Evolutionary conservation across 2,797 vertebrate species (phyloP).

Genomic region (Meriones psammophilus): DNA sequence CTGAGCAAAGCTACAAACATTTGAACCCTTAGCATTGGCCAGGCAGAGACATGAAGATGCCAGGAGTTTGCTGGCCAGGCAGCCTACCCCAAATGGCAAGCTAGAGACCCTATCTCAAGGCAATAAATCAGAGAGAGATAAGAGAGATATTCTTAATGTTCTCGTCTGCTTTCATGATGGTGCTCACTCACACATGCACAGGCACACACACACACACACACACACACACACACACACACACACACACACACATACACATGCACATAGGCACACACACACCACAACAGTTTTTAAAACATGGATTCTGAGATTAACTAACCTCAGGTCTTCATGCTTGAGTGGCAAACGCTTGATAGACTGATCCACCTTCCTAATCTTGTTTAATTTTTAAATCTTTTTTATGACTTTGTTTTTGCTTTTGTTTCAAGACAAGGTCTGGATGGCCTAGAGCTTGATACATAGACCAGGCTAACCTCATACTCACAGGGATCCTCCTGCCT

Average conservation of each 20-base stretch:
- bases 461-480: neutral
- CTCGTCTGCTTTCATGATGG: neutral
- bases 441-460: neutral
- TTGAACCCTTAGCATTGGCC: neutral
- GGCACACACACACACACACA: neutral
- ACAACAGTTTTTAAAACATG: neutral
- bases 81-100: neutral
- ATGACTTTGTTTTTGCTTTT: neutral
- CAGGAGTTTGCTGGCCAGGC: neutral
- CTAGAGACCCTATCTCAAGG: neutral
- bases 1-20: neutral
- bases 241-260: neutral
- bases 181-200: neutral
- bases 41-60: neutral
- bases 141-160: neutral
- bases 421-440: neutral
- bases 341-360: neutral
- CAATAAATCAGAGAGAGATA: neutral
- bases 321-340: neutral
- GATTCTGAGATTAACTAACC: neutral
- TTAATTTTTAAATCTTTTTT: neutral
- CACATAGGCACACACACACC: neutral
- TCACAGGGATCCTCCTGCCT: neutral
- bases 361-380: neutral
- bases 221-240: too few species aligned